Conservation (phyloP, 35 echinoderm and acorn worm species). For the Apostichopus japonicus region DNA sequence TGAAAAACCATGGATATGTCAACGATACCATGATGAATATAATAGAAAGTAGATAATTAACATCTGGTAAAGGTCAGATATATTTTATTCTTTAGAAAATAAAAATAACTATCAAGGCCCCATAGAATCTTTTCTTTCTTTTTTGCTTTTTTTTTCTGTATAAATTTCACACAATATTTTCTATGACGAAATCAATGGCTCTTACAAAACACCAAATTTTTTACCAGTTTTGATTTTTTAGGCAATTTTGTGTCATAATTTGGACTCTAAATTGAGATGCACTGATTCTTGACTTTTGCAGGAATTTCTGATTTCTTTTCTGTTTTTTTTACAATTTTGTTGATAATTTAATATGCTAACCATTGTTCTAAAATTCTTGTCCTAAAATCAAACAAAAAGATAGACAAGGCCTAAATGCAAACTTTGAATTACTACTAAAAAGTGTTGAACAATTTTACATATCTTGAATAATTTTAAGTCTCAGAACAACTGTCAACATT, state of each 20-base stretch:
- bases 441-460: no score
- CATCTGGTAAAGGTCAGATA: constrained; percentile 36
- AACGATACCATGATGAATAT: not conserved
- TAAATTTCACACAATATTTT: constrained; percentile 18
- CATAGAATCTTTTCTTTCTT: not conserved
- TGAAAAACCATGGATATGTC: not conserved
- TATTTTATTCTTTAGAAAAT: not conserved
- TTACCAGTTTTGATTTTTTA: not conserved
- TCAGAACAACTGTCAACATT: no score
- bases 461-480: no score
- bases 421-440: no score
- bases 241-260: not conserved
- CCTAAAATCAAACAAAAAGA: no score
- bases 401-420: no score
- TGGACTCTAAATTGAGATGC: no score
- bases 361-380: no score
- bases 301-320: no score
- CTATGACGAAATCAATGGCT: not conserved
- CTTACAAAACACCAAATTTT: not conserved
- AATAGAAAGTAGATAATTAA: constrained; percentile 27
- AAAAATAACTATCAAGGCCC: constrained; percentile 46
- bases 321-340: no score
- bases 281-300: no score
- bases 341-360: no score
- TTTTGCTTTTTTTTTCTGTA: constrained; percentile 2